Percentiles rank a stretch among this genome's conserved stretches.
These are phyloP conservation scores for Nipponacmea schrenckii DNA, from an alignment of 2,888 invertebrate species.

Conservation along the genomic window DNA sequence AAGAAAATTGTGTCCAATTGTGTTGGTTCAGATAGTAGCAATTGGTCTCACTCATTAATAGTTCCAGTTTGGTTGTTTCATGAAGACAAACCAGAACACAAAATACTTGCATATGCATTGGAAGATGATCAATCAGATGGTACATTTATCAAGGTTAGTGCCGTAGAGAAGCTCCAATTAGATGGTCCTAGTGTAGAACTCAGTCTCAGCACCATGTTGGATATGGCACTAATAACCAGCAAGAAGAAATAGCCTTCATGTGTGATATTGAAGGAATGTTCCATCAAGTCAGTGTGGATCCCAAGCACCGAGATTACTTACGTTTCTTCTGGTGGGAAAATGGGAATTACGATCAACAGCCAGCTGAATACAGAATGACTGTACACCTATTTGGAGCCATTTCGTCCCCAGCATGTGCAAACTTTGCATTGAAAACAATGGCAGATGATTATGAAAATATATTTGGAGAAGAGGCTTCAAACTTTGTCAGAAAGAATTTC, in stretches of 20 bases:
- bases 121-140: background rate
- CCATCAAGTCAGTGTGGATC: conserved; percentile 27
- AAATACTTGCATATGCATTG: no score
- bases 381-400: conserved; percentile 14
- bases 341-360: background rate
- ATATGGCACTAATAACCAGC: background rate
- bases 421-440: conserved; percentile 6
- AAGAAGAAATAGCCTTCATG: conserved; percentile 31
- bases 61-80: background rate
- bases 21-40: no score
- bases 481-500: conserved; percentile 20
- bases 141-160: background rate
- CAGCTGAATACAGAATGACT: conserved; percentile 5
- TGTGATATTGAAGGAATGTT: conserved; percentile 35
- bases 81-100: background rate
- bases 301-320: conserved; percentile 25
- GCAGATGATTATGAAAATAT: background rate
- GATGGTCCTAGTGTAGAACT: no score
- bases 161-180: no score
- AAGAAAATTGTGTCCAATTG: no score
- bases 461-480: background rate
- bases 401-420: conserved; percentile 7
- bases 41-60: background rate
- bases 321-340: conserved; percentile 34
- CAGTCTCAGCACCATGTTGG: background rate